Conservation (phyloP, 2,888 invertebrate species). For the Latheticus oryzae region DNA sequence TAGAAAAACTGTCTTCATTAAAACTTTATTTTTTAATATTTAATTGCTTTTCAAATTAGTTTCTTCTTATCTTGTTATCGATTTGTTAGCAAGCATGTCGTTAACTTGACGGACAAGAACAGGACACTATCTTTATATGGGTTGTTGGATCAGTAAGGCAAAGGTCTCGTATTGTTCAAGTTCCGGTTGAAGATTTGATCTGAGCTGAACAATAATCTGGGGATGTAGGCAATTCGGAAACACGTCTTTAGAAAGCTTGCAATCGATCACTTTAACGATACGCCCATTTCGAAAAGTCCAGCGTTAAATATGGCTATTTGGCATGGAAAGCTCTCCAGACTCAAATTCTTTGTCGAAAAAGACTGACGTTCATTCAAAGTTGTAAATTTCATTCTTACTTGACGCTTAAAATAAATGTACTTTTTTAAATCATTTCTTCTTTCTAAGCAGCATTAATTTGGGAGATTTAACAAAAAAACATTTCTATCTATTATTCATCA, state of each 20-base stretch:
- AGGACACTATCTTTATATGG: conserved; percentile 27
- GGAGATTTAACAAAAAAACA: too few relatives aligned
- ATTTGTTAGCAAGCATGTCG: too few relatives aligned
- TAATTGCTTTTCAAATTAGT: background rate
- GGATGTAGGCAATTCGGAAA: conserved; percentile 61
- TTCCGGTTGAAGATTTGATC: conserved; percentile 52
- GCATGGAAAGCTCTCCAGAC: conserved; percentile 9
- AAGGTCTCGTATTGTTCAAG: conserved; percentile 53
- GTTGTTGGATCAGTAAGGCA: conserved; percentile 51
- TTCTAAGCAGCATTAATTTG: too few relatives aligned
- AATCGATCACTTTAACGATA: conserved; percentile 55
- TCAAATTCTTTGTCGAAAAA: conserved; percentile 1
- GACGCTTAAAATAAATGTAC: too few relatives aligned
- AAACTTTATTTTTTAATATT: conserved; percentile 10
- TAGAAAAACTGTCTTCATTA: conserved; percentile 4
- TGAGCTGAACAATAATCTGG: conserved; percentile 55
- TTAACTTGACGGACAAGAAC: conserved; percentile 27
- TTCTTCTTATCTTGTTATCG: conserved; percentile 6
- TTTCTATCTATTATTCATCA: too few relatives aligned
- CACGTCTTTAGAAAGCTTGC: conserved; percentile 59
- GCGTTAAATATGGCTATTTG: conserved; percentile 4
- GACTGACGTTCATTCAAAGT: too few relatives aligned
- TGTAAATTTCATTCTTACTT: too few relatives aligned
- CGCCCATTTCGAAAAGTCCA: conserved; percentile 18
- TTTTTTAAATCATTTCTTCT: too few relatives aligned